These are phyloP conservation scores for Lampropteryx suffumata DNA, from an alignment of 2,888 invertebrate species.

Conservation along the genomic window DNA sequence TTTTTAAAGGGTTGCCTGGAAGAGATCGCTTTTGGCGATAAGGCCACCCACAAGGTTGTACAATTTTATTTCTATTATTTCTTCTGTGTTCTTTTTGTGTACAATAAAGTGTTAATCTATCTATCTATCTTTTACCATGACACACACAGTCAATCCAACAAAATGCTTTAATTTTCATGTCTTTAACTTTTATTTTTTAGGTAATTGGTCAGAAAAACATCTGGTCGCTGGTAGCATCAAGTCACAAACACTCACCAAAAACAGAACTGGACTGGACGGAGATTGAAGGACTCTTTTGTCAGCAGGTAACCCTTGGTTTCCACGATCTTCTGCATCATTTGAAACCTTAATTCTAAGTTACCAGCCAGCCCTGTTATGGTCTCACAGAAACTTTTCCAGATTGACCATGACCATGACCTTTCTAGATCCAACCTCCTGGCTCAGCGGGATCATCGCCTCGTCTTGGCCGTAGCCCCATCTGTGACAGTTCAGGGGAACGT, in stretches of 20 bases:
- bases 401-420: not conserved
- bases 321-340: too few species aligned
- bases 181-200: constrained; percentile 60
- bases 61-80: too few species aligned
- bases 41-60: too few species aligned
- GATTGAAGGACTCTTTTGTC: constrained; percentile 97
- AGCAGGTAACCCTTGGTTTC: constrained; percentile 85
- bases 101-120: too few species aligned
- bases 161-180: too few species aligned
- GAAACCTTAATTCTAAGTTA: too few species aligned
- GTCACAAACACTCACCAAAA: constrained; percentile 92
- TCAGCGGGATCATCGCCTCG: constrained; percentile 77
- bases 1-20: too few species aligned
- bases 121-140: too few species aligned
- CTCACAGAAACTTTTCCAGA: not conserved
- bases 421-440: constrained; percentile 67
- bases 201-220: constrained; percentile 95
- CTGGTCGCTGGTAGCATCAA: constrained; percentile 94
- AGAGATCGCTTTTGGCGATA: too few species aligned
- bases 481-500: constrained; percentile 79
- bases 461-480: constrained; percentile 68
- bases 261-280: constrained; percentile 95
- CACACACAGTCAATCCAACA: too few species aligned
- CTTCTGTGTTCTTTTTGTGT: too few species aligned
- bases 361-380: not conserved